phyloP scores from a whole-genome alignment of 2,113 vertebrate species.

The Neolamprologus brichardi region DNA sequence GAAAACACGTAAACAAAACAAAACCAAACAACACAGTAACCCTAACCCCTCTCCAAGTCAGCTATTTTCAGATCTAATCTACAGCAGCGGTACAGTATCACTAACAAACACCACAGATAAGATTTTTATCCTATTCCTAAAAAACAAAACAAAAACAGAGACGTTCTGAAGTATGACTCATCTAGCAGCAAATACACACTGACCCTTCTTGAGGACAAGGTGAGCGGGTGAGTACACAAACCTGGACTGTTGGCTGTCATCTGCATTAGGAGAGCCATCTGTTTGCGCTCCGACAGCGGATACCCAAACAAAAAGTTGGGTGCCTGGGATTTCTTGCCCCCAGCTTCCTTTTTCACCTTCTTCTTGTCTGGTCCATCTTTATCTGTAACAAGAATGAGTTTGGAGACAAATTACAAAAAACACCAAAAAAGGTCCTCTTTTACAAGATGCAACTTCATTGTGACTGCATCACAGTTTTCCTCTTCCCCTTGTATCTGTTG shows the following conservation, averaged over 20 bases:
- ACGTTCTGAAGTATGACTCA: neutral
- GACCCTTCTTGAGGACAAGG: neutral
- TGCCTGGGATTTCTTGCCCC: conserved; percentile 88
- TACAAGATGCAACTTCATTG: neutral
- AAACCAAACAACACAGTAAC: neutral
- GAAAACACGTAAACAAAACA: neutral
- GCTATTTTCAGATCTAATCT: neutral
- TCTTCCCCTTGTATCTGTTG: conserved; percentile 61
- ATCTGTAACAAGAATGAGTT: conserved; percentile 72
- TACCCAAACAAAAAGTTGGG: conserved; percentile 96
- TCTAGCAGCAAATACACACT: neutral
- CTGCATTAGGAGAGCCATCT: conserved; percentile 99
- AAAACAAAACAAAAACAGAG: neutral
- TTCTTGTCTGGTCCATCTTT: conserved; percentile 98
- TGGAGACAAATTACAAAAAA: neutral
- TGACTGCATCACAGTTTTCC: neutral
- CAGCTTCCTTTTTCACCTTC: conserved; percentile 91
- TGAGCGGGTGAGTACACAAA: conserved; percentile 43
- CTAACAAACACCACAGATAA: neutral
- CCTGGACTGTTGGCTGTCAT: conserved; percentile 99
- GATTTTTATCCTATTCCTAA: neutral
- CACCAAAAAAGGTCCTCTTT: neutral
- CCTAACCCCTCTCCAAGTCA: neutral
- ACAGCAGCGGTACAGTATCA: neutral
- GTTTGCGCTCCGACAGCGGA: conserved; percentile 94